Conservation (phyloP, 2,888 invertebrate species). For the Amblyjoppa proteus region DNA sequence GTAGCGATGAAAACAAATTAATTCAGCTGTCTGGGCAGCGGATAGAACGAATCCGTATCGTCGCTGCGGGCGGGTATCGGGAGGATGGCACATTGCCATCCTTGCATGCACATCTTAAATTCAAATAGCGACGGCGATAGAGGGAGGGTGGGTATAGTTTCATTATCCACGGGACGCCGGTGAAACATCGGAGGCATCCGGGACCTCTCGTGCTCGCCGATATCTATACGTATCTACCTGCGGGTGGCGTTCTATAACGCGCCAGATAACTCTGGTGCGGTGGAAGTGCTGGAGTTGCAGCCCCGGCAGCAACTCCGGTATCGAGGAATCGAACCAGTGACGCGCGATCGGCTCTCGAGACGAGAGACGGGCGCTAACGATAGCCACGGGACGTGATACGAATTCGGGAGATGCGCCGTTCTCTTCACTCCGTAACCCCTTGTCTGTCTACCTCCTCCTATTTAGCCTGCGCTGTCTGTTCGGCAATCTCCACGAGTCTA, state of each 20-base stretch:
- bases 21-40: background rate
- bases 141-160: conserved; percentile 49
- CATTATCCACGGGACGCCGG: conserved; percentile 65
- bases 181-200: conserved; percentile 44
- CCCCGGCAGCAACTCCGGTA: conserved; percentile 42
- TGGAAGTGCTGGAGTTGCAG: conserved; percentile 34
- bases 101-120: conserved; percentile 38
- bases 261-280: conserved; percentile 45
- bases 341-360: conserved; percentile 56
- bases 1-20: background rate
- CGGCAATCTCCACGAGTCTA: conserved; percentile 43
- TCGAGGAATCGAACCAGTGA: conserved; percentile 63
- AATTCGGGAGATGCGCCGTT: conserved; percentile 73
- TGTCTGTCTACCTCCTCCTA: conserved; percentile 53
- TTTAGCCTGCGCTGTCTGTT: conserved; percentile 19
- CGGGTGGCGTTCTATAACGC: conserved; percentile 37
- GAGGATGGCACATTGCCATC: conserved; percentile 39
- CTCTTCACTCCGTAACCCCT: conserved; percentile 51
- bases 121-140: conserved; percentile 13
- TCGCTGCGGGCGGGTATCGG: conserved; percentile 11
- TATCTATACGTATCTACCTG: conserved; percentile 23
- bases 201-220: conserved; percentile 14
- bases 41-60: conserved; percentile 1
- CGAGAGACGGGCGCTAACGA: conserved; percentile 75
- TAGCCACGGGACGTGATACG: conserved; percentile 77